Evolutionary conservation across 2,113 vertebrate genomes (phyloP).

Genomic region (Potamarius usumacintae): DNA sequence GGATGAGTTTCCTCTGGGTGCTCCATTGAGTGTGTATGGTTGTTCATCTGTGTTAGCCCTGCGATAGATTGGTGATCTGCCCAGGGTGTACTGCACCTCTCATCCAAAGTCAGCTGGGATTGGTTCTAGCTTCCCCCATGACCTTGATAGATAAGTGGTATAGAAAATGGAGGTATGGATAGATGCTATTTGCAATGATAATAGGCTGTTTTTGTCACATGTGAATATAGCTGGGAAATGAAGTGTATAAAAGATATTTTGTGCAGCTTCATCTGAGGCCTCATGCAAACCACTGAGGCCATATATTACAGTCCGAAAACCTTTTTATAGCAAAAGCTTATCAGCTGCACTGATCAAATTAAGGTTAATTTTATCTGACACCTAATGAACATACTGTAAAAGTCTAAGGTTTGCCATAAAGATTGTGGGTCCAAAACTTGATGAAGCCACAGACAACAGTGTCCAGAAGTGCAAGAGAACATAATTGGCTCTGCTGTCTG

Average conservation of each 20-base stretch:
- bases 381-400: neutral
- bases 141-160: too few relatives aligned
- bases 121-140: too few relatives aligned
- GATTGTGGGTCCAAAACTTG: neutral
- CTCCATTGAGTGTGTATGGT: too few relatives aligned
- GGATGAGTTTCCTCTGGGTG: too few relatives aligned
- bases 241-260: neutral
- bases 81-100: too few relatives aligned
- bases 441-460: neutral
- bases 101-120: too few relatives aligned
- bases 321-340: slow-evolving; percentile 5
- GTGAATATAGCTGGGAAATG: too few relatives aligned
- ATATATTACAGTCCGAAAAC: neutral
- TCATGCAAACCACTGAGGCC: neutral
- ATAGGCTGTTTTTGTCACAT: too few relatives aligned
- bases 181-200: too few relatives aligned
- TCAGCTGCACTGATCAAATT: slow-evolving; percentile 8
- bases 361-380: slow-evolving; percentile 6
- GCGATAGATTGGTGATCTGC: too few relatives aligned
- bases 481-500: neutral
- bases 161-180: too few relatives aligned
- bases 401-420: neutral
- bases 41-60: too few relatives aligned
- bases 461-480: neutral
- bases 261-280: neutral